Conservation (phyloP, 2,888 invertebrate species). For the Dexiosoma caninum region DNA sequence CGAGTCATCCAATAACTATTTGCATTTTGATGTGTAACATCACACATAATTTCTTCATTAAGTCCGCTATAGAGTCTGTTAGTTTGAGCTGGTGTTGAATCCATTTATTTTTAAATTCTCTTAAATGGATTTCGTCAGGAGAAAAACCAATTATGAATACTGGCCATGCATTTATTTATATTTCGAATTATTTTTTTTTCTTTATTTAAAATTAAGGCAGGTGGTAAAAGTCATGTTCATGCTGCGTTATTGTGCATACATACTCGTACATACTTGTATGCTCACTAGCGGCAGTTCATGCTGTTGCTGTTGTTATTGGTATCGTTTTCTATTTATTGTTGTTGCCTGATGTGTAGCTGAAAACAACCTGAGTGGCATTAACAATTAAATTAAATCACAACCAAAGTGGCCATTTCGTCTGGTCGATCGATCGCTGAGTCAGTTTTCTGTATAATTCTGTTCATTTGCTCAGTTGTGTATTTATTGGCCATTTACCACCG, state of each 20-base stretch:
- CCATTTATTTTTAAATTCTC: neutral
- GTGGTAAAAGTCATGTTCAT: conserved; percentile 38
- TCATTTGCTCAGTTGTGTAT: conserved; percentile 15
- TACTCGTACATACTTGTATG: neutral
- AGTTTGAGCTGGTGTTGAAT: no score
- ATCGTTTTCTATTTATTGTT: neutral
- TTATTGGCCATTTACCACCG: conserved; percentile 10
- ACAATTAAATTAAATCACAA: conserved; percentile 58
- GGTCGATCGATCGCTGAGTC: neutral
- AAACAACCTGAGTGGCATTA: conserved; percentile 54
- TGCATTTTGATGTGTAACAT: no score
- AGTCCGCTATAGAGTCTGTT: no score
- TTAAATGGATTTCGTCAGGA: no score
- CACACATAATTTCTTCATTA: no score
- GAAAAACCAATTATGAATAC: no score
- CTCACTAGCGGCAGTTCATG: neutral
- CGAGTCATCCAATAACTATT: no score
- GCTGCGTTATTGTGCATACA: neutral
- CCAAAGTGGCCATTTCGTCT: conserved; percentile 1
- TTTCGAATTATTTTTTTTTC: no score
- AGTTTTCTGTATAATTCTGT: neutral
- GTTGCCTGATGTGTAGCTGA: neutral
- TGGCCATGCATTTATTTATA: no score
- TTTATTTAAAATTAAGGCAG: conserved; percentile 16
- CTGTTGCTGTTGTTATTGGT: neutral